Conservation (phyloP, 2,888 invertebrate species). For the Heliconius hortense region DNA sequence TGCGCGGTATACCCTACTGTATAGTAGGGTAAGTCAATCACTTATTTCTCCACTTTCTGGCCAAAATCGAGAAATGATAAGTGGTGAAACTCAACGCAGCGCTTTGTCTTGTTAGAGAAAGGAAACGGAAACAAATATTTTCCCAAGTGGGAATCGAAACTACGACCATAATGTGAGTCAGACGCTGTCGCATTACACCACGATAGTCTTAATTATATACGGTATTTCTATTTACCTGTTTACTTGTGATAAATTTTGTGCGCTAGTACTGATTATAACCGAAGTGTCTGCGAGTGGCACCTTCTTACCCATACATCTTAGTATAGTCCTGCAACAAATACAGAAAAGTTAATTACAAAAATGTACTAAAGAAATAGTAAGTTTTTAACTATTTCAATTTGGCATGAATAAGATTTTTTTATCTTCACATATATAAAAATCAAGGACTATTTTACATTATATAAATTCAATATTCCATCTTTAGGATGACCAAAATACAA, state of each 20-base stretch:
- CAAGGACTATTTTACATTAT: background rate
- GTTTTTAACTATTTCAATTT: background rate
- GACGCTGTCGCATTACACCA: background rate
- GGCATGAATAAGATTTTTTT: background rate
- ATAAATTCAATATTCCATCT: background rate
- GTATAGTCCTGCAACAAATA: constrained; percentile 80
- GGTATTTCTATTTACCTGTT: constrained; percentile 62
- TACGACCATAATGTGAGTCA: background rate
- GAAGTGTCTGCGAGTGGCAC: constrained; percentile 90
- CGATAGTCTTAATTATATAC: background rate
- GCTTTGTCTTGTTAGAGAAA: background rate
- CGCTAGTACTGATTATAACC: constrained; percentile 87
- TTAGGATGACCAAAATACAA: background rate
- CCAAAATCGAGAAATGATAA: background rate
- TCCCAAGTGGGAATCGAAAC: background rate
- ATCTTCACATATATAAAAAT: background rate
- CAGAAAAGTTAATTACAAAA: background rate
- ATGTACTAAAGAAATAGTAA: background rate
- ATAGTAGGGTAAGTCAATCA: no score
- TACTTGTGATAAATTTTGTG: constrained; percentile 86
- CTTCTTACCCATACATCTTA: constrained; percentile 90
- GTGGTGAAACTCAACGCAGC: background rate
- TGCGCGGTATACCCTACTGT: no score
- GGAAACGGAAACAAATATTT: background rate
- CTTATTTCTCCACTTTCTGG: no score